Base-by-base conservation (phyloP, 2,113 vertebrate species). In the Salvelinus sp. region DNA sequence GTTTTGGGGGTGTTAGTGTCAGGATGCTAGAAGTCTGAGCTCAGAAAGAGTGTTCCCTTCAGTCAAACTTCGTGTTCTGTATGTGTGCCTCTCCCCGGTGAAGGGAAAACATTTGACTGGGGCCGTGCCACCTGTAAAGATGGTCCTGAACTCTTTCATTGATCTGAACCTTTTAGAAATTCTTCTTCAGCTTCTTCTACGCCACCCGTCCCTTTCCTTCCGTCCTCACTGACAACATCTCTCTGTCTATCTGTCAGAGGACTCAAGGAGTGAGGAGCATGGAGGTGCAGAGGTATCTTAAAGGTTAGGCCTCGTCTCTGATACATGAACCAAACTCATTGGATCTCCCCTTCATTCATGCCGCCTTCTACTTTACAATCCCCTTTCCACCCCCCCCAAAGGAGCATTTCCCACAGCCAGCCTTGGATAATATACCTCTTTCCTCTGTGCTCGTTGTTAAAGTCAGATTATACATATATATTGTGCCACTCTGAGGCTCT, bases 401-500 rank as follows among this genome's bases (percentile, higher is more conserved):
- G n/a, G 25, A 81, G 27, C 50, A 47, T 57, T 74, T 60, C 70
- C 27, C 62, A 69, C 58, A 68, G 47, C 73, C 58, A 44, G 68
- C 60, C 68, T 70, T 30, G 66, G 58, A 73, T 82, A 81, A 78
- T 84, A 74, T 70, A 76, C 60, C 75, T 64, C 64, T 71, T 72
- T 78, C 78, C 76, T 66, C 73, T 71, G 57, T 65, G 77, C 64
- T 70, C 60, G 0, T 10, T 69, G 71, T 71, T 83, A 76, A 85
- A 83, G 69, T 73, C 70, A 77, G 67, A 71, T 83, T 74, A 74
- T 74, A 79, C 30, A 74, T 66, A 78, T 72, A 70, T 73, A 73
- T 76, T 73, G 57, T 73, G 70, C 73, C 69, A 79, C 57, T 23
- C 44, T 3, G 18, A 38, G 38, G 38, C 68, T 69, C 22, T 76